These are phyloP conservation scores for Callipepla squamata DNA, from an alignment of 2,113 vertebrate species.

Conservation along the genomic window DNA sequence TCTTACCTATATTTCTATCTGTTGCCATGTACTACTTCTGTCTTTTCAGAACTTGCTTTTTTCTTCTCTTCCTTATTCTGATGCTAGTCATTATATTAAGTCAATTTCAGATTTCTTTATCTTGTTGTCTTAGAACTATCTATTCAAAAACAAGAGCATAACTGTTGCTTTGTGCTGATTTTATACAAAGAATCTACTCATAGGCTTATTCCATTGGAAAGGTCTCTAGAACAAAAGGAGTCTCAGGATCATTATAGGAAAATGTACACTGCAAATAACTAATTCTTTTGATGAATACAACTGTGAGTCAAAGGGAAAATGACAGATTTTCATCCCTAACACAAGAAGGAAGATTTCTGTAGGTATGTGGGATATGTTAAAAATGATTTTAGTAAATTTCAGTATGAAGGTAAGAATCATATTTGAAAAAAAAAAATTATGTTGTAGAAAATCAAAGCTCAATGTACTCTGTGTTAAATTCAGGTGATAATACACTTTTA, in stretches of 20 bases:
- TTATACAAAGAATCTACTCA: constrained; percentile 40
- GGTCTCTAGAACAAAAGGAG: constrained; percentile 53
- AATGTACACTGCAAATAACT: neutral
- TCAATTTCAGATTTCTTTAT: constrained; percentile 40
- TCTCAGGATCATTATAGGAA: constrained; percentile 41
- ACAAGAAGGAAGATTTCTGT: neutral
- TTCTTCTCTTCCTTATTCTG: neutral
- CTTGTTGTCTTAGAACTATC: constrained; percentile 53
- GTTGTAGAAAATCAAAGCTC: neutral
- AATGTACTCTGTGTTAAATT: neutral
- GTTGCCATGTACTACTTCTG: neutral
- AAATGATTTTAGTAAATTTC: neutral
- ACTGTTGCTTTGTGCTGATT: constrained; percentile 15
- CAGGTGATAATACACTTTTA: neutral
- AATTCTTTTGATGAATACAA: constrained; percentile 25
- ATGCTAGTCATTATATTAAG: constrained; percentile 14
- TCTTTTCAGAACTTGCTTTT: constrained; percentile 16
- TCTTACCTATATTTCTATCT: neutral
- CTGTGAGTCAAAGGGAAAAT: neutral
- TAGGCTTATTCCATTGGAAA: neutral
- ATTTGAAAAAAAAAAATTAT: neutral
- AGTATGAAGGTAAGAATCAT: neutral
- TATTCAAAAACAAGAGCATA: constrained; percentile 21
- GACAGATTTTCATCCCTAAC: constrained; percentile 6
- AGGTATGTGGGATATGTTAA: neutral